Evolutionary conservation across 2,113 vertebrate species (phyloP).

Genomic region (Equus przewalskii): DNA sequence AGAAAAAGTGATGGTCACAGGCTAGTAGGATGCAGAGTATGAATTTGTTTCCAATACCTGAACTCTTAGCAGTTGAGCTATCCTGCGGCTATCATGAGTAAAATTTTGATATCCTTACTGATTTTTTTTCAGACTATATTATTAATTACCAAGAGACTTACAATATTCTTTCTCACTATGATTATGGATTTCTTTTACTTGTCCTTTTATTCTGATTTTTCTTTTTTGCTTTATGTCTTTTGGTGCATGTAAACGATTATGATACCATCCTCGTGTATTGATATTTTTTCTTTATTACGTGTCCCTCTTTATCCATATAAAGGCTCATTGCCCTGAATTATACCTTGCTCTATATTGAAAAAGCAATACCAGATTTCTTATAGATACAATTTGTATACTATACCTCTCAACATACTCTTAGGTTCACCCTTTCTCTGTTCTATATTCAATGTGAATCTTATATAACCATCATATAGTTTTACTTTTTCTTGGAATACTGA

Average conservation of each 20-base stretch:
- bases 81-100: background rate
- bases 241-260: background rate
- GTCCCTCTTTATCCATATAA: background rate
- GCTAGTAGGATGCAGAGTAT: background rate
- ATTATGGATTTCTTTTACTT: background rate
- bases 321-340: background rate
- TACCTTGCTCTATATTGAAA: background rate
- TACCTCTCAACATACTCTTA: background rate
- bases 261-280: background rate
- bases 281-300: background rate
- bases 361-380: background rate
- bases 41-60: background rate
- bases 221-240: background rate
- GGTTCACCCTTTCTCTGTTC: background rate
- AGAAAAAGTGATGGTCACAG: background rate
- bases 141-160: background rate
- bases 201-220: background rate
- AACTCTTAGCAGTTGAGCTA: background rate
- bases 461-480: background rate
- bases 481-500: background rate
- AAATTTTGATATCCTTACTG: background rate
- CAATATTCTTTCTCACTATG: background rate
- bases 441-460: background rate
- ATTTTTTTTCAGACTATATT: background rate
- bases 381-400: background rate